A percentile compares a stretch with the other conserved stretches of the same genome.
Evolutionary conservation across 2,888 invertebrate species (phyloP).

Genomic region (Belgica antarctica): DNA sequence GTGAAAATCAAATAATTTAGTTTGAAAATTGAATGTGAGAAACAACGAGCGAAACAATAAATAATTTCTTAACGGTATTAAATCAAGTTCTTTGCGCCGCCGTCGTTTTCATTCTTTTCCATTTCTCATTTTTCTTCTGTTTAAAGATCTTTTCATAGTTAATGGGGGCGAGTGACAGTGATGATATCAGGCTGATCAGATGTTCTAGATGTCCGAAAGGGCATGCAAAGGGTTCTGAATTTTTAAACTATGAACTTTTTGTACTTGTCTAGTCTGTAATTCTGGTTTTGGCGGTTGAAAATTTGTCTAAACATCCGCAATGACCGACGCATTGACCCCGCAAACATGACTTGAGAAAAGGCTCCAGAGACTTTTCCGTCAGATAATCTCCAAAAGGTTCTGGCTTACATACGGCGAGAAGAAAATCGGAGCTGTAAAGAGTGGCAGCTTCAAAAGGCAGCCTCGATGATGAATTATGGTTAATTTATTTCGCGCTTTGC

Average conservation of each 20-base stretch:
- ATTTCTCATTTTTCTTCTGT: slow-evolving; percentile 14
- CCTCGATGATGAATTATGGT: slow-evolving; percentile 4
- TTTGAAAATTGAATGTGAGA: neutral
- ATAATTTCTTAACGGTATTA: slow-evolving; percentile 39
- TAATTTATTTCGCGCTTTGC: neutral
- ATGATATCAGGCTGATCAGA: too few relatives aligned
- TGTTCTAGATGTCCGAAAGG: too few relatives aligned
- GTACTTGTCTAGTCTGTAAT: too few relatives aligned
- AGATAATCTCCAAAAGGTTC: neutral
- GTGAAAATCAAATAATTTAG: neutral
- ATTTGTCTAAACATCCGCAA: too few relatives aligned
- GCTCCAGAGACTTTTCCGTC: neutral
- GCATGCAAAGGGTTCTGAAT: too few relatives aligned
- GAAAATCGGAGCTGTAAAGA: neutral
- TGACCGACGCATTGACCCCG: too few relatives aligned
- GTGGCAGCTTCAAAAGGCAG: neutral
- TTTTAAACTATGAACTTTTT: too few relatives aligned
- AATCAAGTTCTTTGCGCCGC: slow-evolving; percentile 36
- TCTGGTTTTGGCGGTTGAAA: too few relatives aligned
- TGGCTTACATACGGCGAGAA: neutral
- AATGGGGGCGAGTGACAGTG: too few relatives aligned
- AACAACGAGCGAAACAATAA: slow-evolving; percentile 14
- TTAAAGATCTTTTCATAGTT: neutral
- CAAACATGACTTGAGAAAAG: too few relatives aligned
- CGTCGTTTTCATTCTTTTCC: slow-evolving; percentile 26